A percentile compares a stretch with the other conserved stretches of the same genome.
Evolutionary conservation across 2,888 invertebrate genomes (phyloP).

Genomic region (Phortica magna): DNA sequence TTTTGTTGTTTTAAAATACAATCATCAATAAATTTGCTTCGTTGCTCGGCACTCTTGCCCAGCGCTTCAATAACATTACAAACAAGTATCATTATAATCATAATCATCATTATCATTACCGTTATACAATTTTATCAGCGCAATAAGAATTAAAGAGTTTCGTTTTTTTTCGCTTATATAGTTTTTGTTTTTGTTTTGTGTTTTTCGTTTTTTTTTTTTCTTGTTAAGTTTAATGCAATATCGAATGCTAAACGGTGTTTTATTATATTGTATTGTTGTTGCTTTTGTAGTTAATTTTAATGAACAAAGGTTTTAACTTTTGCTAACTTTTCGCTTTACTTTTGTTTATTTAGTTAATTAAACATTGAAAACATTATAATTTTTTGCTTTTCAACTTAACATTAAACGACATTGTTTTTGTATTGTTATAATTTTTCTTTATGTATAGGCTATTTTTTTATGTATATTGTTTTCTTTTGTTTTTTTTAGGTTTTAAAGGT

Average conservation of each 20-base stretch:
- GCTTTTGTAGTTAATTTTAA: conserved; percentile 15
- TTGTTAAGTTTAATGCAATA: conserved; percentile 5
- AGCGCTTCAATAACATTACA: conserved; percentile 13
- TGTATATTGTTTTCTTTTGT: background rate
- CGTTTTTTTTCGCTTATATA: background rate
- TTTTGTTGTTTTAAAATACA: background rate
- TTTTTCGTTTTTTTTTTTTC: no score
- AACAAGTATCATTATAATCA: background rate
- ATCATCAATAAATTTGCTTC: background rate
- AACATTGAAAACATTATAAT: conserved; percentile 1
- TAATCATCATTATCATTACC: background rate
- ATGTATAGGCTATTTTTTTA: background rate
- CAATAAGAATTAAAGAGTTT: background rate
- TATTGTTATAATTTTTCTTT: background rate
- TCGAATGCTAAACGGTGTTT: background rate
- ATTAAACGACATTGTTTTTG: background rate
- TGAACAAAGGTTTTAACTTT: background rate
- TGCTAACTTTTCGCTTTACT: background rate
- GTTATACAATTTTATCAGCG: conserved; percentile 9
- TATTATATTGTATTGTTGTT: background rate
- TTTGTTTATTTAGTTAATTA: conserved; percentile 7
- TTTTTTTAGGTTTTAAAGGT: conserved; percentile 3
- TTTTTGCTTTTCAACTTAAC: conserved; percentile 10
- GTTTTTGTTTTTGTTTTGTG: background rate
- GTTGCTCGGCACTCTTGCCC: no score